Base-by-base conservation (phyloP, 1,140 invertebrate species). In the Centruroides sculpturatus region DNA sequence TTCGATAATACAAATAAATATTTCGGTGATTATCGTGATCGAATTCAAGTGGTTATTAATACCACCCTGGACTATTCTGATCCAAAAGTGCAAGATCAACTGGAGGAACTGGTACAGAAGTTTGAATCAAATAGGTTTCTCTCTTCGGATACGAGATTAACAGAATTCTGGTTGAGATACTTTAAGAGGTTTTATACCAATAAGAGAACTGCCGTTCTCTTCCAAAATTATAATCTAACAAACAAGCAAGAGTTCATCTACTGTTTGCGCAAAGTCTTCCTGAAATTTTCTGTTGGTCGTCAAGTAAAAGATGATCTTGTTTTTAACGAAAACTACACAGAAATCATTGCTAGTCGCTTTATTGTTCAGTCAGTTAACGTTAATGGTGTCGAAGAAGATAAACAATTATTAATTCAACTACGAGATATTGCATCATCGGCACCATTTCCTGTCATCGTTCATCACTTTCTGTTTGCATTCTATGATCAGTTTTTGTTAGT, bases 401-500 rank as follows among this genome's bases (percentile, higher is more conserved):
- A 89, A 67, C 86, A 90, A 64, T 92, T 96, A 84, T 85, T 92
- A 1, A 80, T 82, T 64, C 83, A 84, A 55, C 74, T 96, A 5
- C 75, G 92, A 62, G 71, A 81, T 57, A 85, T 95, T 4, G 89
- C 89, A 52, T 71, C 80, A 0, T 80, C 86, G 11, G 88, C 88
- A 5, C 78, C 83, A 0, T 72, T 92, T 4, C 89, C 92, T 65
- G 87, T 85, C 13, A 89, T 85, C 6, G 89, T 93, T 1, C 95
- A 92, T 68, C 89, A 95, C 77, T 91, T 91, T 0, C 92, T 92
- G 67, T 92, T 94, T 69, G 86, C 94, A 5, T 93, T 91, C 74
- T 94, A 93, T 70, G 91, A 95, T 76, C 82, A 92, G 81, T 94
- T 96, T 71, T 88, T 96, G 66, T 78, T 93, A 34, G 89, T 98